Base-by-base conservation (phyloP, 2,113 vertebrate species). In the Prinia subflava region DNA sequence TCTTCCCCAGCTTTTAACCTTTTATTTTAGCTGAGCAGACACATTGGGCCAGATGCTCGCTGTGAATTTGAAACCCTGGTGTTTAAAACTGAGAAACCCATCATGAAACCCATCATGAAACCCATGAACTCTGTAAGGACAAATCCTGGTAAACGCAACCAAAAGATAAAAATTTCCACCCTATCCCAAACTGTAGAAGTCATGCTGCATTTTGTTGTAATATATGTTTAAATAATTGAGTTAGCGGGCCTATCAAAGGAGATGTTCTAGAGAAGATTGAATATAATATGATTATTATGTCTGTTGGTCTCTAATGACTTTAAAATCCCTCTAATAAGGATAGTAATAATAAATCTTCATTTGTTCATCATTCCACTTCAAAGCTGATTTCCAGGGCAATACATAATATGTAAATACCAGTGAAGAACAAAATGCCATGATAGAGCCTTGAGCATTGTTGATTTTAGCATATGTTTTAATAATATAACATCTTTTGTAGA, bases 251-350 rank as follows among this genome's bases (percentile, higher is more conserved):
- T 91, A 78, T 94, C 67, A 89, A 92, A 96, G 75, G 63, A 70
- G 84, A 92, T 94, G 82, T 94, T 86, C 90, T 96, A 96, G 82
- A 91, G 96, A 89, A 90, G 90, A 87, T 86, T 92, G 71, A 90
- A 33, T 94, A 50, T 95, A 92, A 93, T 89, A 65, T 65, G 83
- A 94, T 83, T 95, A 89, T 94, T 93, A 64, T 93, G 57, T 77
- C 71, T 93, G 28, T 96, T 93, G 85, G 77, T 94, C 68, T 97
- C 94, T 95, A 96, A 97, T 94, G 83, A 94, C 83, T 94, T 96
- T 92, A 83, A 96, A 95, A 94, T 92, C 85, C 69, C 65, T 93
- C 46, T 90, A 95, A 92, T 96, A 96, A 84, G 95, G 93, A 89
- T 94, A 96, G 70, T 47, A 92, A 92, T 67, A 92, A 92, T 95